Percentiles rank a stretch among this genome's conserved stretches.
These are phyloP conservation scores for Chaunax sp. DNA, from an alignment of 2,797 vertebrate species.

Conservation along the genomic window DNA sequence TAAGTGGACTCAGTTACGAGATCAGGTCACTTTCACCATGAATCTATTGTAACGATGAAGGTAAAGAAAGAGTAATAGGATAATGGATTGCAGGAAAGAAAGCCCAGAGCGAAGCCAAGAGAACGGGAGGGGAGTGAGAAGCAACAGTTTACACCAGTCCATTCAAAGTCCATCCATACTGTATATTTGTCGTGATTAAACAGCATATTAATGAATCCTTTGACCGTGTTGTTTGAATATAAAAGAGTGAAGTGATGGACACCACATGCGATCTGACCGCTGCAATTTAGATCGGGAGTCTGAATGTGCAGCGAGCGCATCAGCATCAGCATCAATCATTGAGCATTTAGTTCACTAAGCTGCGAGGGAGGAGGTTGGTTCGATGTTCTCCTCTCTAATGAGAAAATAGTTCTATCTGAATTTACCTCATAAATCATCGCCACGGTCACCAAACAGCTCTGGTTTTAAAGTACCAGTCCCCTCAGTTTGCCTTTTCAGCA, in stretches of 20 bases:
- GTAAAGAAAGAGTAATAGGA: neutral
- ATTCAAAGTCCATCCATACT: slow-evolving; percentile 47
- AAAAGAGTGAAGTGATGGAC: slow-evolving; percentile 25
- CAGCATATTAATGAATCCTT: slow-evolving; percentile 48
- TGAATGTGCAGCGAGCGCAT: slow-evolving; percentile 60
- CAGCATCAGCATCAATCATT: slow-evolving; percentile 73
- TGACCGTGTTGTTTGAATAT: slow-evolving; percentile 45
- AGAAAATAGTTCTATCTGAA: slow-evolving; percentile 76
- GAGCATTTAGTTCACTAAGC: slow-evolving; percentile 67
- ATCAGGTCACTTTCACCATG: slow-evolving; percentile 6
- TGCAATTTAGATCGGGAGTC: slow-evolving; percentile 64
- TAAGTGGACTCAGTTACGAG: slow-evolving; percentile 12
- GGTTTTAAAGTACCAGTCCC: slow-evolving; percentile 50
- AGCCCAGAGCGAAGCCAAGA: neutral
- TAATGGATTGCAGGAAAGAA: slow-evolving; percentile 7
- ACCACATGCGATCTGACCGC: slow-evolving; percentile 48
- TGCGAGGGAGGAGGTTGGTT: slow-evolving; percentile 65
- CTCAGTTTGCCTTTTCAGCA: slow-evolving; percentile 41
- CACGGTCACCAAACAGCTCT: slow-evolving; percentile 58
- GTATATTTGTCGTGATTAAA: slow-evolving; percentile 46
- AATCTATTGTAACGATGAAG: neutral
- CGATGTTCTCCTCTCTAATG: slow-evolving; percentile 73
- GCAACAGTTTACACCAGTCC: slow-evolving; percentile 27
- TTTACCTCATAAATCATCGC: slow-evolving; percentile 75
- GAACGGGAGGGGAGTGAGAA: neutral